Conservation (phyloP, 2,888 invertebrate species). For the Acronicta aceris region DNA sequence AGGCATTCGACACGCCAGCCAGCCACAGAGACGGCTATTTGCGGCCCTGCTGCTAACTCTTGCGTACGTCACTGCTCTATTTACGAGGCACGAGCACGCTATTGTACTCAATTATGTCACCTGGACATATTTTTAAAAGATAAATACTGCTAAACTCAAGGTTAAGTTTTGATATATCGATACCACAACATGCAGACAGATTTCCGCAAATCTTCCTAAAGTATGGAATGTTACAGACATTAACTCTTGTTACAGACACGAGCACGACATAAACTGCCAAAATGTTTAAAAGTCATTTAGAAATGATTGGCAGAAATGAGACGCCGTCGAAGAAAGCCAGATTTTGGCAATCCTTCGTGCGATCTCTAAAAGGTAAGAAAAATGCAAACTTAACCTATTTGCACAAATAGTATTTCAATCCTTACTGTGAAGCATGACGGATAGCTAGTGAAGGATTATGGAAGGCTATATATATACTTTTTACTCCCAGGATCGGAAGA, state of each 20-base stretch:
- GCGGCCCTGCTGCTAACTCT: constrained; percentile 78
- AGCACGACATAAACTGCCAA: constrained; percentile 93
- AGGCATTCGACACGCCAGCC: constrained; percentile 80
- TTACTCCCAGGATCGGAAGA: constrained; percentile 94
- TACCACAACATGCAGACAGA: constrained; percentile 17
- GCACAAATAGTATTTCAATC: background rate
- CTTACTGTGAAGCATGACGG: background rate
- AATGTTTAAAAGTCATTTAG: constrained; percentile 97
- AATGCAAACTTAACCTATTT: background rate
- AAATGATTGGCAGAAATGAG: constrained; percentile 98
- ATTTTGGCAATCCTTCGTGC: constrained; percentile 98
- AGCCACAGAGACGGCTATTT: constrained; percentile 83
- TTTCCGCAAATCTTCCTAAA: constrained; percentile 6
- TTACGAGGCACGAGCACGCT: constrained; percentile 77
- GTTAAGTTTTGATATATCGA: constrained; percentile 63
- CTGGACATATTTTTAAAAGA: constrained; percentile 71
- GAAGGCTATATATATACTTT: constrained; percentile 3
- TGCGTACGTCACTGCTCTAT: constrained; percentile 85
- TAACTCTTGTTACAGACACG: constrained; percentile 91
- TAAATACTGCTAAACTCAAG: constrained; percentile 68
- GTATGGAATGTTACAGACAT: constrained; percentile 16
- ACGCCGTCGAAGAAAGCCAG: constrained; percentile 97
- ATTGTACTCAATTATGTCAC: constrained; percentile 85
- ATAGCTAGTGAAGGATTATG: background rate
- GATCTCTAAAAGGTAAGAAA: constrained; percentile 95